Evolutionary conservation across 2,888 invertebrate genomes (phyloP).

Genomic region (Augiades crinisus): DNA sequence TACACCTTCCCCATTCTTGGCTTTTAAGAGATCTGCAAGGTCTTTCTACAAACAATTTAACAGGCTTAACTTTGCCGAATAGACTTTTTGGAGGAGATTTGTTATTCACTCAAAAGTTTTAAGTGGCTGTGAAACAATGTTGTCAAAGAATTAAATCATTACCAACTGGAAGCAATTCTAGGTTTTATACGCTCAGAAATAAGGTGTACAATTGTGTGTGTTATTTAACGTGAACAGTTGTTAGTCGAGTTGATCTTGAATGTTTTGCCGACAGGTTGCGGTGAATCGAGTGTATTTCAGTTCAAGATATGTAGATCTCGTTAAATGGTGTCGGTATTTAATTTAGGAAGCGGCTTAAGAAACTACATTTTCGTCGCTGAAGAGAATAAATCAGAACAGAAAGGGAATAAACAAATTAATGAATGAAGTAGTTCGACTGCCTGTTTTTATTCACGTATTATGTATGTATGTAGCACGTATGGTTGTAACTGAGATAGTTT

Average conservation of each 20-base stretch:
- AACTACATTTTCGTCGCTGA: too few species aligned
- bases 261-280: slow-evolving; percentile 59
- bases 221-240: slow-evolving; percentile 39
- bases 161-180: slow-evolving; percentile 41
- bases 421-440: too few species aligned
- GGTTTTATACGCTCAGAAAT: slow-evolving; percentile 41
- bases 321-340: background rate
- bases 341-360: too few species aligned
- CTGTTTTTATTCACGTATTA: too few species aligned
- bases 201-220: slow-evolving; percentile 50
- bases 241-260: slow-evolving; percentile 54
- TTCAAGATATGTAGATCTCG: slow-evolving; percentile 49
- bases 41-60: slow-evolving; percentile 73
- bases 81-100: slow-evolving; percentile 76
- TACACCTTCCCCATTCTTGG: slow-evolving; percentile 56
- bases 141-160: slow-evolving; percentile 71
- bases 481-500: too few species aligned
- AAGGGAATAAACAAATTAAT: too few species aligned
- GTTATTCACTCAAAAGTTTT: slow-evolving; percentile 79
- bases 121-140: slow-evolving; percentile 78
- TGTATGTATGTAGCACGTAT: too few species aligned
- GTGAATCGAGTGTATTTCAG: slow-evolving; percentile 55
- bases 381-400: too few species aligned
- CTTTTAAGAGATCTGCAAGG: slow-evolving; percentile 63
- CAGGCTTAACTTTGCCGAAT: slow-evolving; percentile 68